Conservation (phyloP, 2,888 invertebrate species). For the Phanerotoma sp. region DNA sequence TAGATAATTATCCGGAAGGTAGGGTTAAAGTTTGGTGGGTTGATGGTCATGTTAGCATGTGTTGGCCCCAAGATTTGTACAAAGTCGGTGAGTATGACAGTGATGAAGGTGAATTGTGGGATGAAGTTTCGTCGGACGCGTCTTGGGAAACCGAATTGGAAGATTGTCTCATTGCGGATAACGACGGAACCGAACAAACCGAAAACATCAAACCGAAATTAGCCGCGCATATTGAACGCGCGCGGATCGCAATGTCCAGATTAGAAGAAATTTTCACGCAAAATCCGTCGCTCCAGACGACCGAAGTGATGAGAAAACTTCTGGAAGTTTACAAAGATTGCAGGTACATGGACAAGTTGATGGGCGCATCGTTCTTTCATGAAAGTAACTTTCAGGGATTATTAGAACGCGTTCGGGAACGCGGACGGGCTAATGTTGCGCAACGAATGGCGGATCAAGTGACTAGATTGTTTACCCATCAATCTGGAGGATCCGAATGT, state of each 20-base stretch:
- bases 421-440: conserved; percentile 68
- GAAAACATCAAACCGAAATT: conserved; percentile 62
- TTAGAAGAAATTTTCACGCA: conserved; percentile 79
- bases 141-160: conserved; percentile 84
- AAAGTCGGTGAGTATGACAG: conserved; percentile 77
- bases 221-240: conserved; percentile 75
- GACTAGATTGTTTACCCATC: conserved; percentile 52
- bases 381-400: conserved; percentile 78
- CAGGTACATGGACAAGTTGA: conserved; percentile 79
- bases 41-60: conserved; percentile 79
- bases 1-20: conserved; percentile 84
- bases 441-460: conserved; percentile 76
- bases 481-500: conserved; percentile 43
- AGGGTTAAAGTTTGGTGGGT: conserved; percentile 93
- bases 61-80: conserved; percentile 91
- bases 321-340: conserved; percentile 83
- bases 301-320: conserved; percentile 77
- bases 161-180: conserved; percentile 62
- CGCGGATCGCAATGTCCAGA: conserved; percentile 72
- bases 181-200: conserved; percentile 53
- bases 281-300: conserved; percentile 73
- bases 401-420: conserved; percentile 73
- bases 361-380: conserved; percentile 84
- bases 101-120: conserved; percentile 75
- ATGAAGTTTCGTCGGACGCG: conserved; percentile 70